Conservation (phyloP, 2,797 vertebrate species). For the Cephalopachus bancanus region DNA sequence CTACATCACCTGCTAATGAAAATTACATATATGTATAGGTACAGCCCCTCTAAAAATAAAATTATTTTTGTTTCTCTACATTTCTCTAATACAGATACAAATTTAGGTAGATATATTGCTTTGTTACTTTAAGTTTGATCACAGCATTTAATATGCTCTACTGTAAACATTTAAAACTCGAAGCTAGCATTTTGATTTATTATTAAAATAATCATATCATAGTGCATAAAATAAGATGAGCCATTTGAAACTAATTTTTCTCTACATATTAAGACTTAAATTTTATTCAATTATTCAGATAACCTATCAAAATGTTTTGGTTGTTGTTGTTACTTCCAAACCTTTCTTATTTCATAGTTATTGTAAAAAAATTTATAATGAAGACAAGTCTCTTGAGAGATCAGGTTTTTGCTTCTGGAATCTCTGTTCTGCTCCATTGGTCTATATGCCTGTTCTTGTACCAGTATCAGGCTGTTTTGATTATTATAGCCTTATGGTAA, state of each 20-base stretch:
- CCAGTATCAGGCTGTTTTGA: too few species aligned
- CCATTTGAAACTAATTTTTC: background rate
- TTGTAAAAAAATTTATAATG: background rate
- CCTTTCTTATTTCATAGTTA: background rate
- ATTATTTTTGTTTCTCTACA: background rate
- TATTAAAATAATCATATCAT: background rate
- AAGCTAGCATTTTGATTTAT: conserved; percentile 1
- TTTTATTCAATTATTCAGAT: conserved; percentile 36
- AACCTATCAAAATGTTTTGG: conserved; percentile 51
- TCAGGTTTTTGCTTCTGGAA: too few species aligned
- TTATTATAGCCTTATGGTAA: too few species aligned
- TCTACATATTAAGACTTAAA: background rate
- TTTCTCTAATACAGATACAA: background rate
- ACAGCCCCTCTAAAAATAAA: background rate
- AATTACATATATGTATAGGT: background rate
- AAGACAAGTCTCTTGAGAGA: background rate
- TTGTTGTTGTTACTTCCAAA: conserved; percentile 54
- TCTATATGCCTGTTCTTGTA: too few species aligned
- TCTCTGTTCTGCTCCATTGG: too few species aligned
- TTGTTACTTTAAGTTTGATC: background rate
- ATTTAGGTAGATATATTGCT: background rate
- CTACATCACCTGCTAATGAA: background rate
- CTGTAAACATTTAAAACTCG: background rate
- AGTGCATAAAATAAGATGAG: background rate
- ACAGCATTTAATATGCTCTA: background rate